Conservation (phyloP, 2,797 vertebrate species). For the Brachyrhaphis roseni region DNA sequence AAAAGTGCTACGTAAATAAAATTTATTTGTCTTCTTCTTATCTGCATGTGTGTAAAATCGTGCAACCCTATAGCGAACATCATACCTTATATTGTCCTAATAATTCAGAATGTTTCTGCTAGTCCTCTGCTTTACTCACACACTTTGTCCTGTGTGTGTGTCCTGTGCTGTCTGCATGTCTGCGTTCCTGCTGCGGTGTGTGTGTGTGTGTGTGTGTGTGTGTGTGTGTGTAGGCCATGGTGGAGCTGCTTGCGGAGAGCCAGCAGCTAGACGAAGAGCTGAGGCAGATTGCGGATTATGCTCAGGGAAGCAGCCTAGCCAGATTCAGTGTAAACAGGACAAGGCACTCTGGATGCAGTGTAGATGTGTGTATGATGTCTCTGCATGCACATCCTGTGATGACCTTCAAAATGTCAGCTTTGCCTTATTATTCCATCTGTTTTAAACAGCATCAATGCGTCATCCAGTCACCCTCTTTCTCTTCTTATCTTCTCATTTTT, state of each 20-base stretch:
- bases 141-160: constrained; percentile 35
- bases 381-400: constrained; percentile 22
- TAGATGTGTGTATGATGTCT: constrained; percentile 65
- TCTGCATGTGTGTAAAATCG: not conserved
- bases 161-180: constrained; percentile 49
- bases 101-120: not conserved
- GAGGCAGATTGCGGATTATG: constrained; percentile 56
- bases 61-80: not conserved
- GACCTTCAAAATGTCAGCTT: constrained; percentile 7
- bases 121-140: constrained; percentile 9
- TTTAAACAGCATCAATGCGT: not conserved
- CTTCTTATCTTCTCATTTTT: not conserved
- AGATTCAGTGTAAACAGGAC: constrained; percentile 53
- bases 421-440: not conserved
- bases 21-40: too few species aligned
- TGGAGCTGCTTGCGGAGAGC: constrained; percentile 56
- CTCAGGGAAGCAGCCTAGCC: constrained; percentile 58
- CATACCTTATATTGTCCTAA: not conserved
- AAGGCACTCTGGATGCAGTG: constrained; percentile 46
- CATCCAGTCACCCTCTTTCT: not conserved
- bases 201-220: constrained; percentile 41
- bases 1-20: too few species aligned
- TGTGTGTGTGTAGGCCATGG: constrained; percentile 50
- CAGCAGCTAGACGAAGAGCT: constrained; percentile 62
- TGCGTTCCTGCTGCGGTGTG: constrained; percentile 4